Evolutionary conservation across 2,113 vertebrate species (phyloP).

Genomic region (Taxidea taxus): DNA sequence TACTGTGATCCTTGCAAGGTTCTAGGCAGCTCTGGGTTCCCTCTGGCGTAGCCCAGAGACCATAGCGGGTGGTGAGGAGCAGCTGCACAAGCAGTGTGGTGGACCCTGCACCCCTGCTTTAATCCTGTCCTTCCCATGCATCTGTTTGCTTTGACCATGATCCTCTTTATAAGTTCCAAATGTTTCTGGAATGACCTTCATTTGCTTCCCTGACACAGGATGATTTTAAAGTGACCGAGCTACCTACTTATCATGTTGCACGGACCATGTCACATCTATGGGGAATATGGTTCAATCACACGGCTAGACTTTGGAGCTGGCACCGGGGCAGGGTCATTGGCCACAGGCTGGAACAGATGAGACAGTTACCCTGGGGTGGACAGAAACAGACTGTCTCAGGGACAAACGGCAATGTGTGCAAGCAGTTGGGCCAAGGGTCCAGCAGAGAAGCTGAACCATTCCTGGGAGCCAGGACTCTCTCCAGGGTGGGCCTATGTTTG

Average conservation of each 20-base stretch:
- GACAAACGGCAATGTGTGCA: neutral
- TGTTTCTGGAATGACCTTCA: neutral
- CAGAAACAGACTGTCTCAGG: neutral
- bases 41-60: neutral
- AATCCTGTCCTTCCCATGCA: neutral
- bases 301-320: neutral
- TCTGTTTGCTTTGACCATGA: neutral
- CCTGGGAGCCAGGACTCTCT: neutral
- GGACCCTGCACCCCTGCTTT: rapidly evolving
- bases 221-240: neutral
- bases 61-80: neutral
- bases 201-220: neutral
- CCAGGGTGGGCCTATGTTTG: neutral
- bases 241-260: neutral
- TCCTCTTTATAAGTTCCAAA: neutral
- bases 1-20: neutral
- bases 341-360: neutral
- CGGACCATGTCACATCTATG: neutral
- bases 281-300: neutral
- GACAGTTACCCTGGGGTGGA: neutral
- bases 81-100: neutral
- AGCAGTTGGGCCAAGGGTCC: no score
- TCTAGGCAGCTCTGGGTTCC: neutral
- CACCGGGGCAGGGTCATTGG: neutral
- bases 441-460: neutral